Conservation (phyloP, 2,797 vertebrate species). For the Pygocentrus nattereri region DNA sequence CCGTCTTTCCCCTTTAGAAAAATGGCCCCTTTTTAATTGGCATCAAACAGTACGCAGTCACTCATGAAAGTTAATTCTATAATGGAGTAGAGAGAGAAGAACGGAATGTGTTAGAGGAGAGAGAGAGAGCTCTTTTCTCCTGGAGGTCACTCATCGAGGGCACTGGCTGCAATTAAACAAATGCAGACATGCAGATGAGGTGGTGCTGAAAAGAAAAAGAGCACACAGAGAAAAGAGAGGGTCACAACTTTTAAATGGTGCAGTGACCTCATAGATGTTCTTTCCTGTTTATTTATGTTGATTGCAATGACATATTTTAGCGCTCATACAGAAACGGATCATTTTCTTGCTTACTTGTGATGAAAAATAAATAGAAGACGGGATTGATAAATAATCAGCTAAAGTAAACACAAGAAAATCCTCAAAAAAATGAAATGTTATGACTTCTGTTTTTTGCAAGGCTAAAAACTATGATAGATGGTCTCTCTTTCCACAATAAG, state of each 20-base stretch:
- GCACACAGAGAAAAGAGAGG: conserved; percentile 41
- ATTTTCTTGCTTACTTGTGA: neutral
- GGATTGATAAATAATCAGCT: neutral
- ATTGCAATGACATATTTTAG: conserved; percentile 16
- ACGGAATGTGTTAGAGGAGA: conserved; percentile 26
- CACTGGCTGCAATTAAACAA: conserved; percentile 58
- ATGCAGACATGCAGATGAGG: conserved; percentile 55
- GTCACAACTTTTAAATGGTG: conserved; percentile 26
- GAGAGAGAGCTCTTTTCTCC: conserved; percentile 35
- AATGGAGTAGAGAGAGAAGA: conserved; percentile 46
- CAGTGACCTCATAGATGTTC: conserved; percentile 31
- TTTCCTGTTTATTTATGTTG: conserved; percentile 36
- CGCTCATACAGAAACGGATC: neutral
- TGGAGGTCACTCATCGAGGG: conserved; percentile 54
- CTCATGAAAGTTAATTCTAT: conserved; percentile 60
- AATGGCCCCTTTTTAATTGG: conserved; percentile 45
- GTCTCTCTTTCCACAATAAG: too few species aligned
- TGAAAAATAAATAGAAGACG: neutral
- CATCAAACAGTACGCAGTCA: conserved; percentile 41
- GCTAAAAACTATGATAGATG: too few species aligned
- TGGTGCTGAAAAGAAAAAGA: conserved; percentile 52
- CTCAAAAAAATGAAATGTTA: neutral
- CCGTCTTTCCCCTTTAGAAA: conserved; percentile 34
- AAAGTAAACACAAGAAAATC: too few species aligned
- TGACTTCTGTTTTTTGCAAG: too few species aligned